phyloP scores from a whole-genome alignment of 2,888 invertebrate genomes.

The Acanthoscelides obtectus region DNA sequence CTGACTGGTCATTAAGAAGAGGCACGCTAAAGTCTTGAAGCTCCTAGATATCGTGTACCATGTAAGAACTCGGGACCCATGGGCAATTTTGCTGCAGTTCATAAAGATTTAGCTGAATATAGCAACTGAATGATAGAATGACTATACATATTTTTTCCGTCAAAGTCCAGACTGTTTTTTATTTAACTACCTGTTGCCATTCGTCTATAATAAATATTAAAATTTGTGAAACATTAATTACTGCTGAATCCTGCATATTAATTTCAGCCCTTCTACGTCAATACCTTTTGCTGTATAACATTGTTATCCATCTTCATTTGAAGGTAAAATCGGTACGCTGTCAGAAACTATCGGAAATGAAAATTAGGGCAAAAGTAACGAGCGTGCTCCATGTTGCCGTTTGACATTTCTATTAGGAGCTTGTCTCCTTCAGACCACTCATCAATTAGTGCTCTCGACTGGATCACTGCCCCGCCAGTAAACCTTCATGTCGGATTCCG shows the following conservation, averaged over 20 bases:
- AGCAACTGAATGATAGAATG: no score
- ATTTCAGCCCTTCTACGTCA: neutral
- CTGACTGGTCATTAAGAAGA: no score
- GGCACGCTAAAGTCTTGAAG: no score
- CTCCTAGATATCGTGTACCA: no score
- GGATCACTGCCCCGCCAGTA: slow-evolving; percentile 29
- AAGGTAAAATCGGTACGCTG: neutral
- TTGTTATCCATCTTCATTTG: neutral
- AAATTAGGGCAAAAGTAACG: slow-evolving; percentile 1
- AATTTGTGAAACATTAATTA: no score
- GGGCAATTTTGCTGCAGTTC: no score
- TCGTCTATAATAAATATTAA: no score
- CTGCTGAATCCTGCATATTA: neutral
- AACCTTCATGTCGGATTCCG: neutral
- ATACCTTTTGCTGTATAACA: neutral
- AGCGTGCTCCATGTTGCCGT: neutral
- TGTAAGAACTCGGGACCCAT: no score
- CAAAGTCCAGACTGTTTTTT: no score
- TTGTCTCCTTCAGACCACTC: slow-evolving; percentile 44
- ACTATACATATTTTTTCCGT: no score
- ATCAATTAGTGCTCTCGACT: slow-evolving; percentile 46
- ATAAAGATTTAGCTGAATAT: no score
- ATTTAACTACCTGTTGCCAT: no score
- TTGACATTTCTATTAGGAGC: slow-evolving; percentile 48
- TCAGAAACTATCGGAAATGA: neutral